phyloP scores from a whole-genome alignment of 1,140 invertebrate species.

The Gryon sp. region DNA sequence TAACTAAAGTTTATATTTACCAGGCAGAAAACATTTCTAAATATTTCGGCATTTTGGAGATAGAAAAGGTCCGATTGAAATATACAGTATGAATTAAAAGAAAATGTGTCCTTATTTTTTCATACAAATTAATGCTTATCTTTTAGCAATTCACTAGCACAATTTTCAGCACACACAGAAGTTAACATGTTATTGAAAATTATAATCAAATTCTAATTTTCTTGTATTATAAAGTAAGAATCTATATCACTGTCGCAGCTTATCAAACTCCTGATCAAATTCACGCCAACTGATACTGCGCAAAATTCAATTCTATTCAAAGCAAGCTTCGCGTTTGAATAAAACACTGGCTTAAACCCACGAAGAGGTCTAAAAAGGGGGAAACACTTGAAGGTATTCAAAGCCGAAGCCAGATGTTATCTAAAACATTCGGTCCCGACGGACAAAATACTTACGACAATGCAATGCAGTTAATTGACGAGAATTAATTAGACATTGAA shows the following conservation, averaged over 20 bases:
- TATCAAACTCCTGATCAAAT: conserved; percentile 54
- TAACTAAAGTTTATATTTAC: too few relatives aligned
- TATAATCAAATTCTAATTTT: conserved; percentile 34
- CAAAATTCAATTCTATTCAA: conserved; percentile 56
- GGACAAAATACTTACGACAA: conserved; percentile 47
- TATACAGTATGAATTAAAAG: too few relatives aligned
- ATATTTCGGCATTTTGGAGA: conserved; percentile 23
- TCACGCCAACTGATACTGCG: conserved; percentile 50
- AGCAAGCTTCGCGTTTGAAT: conserved; percentile 50
- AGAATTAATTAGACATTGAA: conserved; percentile 35
- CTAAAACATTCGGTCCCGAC: conserved; percentile 34
- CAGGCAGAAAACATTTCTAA: conserved; percentile 16
- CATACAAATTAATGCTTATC: too few relatives aligned
- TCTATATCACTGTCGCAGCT: conserved; percentile 57
- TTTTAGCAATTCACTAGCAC: too few relatives aligned
- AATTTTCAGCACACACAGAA: too few relatives aligned
- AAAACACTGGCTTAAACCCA: conserved; percentile 50
- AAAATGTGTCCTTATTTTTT: too few relatives aligned
- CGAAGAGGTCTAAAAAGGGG: conserved; percentile 16
- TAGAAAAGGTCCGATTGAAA: too few relatives aligned
- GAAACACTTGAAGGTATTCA: conserved; percentile 58
- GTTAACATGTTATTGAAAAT: conserved; percentile 46
- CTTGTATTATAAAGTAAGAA: conserved; percentile 47
- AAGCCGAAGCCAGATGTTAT: conserved; percentile 58
- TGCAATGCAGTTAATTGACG: conserved; percentile 39